Evolutionary conservation across 2,888 invertebrate genomes (phyloP).

Genomic region (Eupithecia subfuscata): DNA sequence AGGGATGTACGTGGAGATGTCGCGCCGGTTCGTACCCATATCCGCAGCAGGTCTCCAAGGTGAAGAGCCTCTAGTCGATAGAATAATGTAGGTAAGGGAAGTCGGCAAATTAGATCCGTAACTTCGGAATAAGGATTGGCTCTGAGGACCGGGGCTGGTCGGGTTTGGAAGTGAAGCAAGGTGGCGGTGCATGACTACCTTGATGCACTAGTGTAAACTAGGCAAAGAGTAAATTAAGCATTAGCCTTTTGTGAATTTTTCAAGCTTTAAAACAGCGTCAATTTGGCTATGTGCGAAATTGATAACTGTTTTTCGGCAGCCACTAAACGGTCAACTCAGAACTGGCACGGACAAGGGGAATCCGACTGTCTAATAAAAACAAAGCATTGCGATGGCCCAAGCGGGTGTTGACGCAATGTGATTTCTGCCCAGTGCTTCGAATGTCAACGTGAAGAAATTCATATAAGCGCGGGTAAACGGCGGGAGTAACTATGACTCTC

Average conservation of each 20-base stretch:
- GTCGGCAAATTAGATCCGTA: slow-evolving; percentile 87
- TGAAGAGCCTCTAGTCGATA: slow-evolving; percentile 86
- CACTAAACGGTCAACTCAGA: slow-evolving; percentile 72
- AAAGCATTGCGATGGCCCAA: slow-evolving; percentile 75
- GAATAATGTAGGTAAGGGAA: slow-evolving; percentile 88
- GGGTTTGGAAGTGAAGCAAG: too few relatives aligned
- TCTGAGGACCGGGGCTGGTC: slow-evolving; percentile 86
- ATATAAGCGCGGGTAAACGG: slow-evolving; percentile 86
- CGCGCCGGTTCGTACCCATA: slow-evolving; percentile 85
- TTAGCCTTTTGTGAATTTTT: too few relatives aligned
- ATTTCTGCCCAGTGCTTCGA: slow-evolving; percentile 11
- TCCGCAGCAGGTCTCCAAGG: slow-evolving; percentile 91
- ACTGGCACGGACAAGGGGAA: slow-evolving; percentile 87
- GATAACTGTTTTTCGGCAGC: too few relatives aligned
- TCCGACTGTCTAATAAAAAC: slow-evolving; percentile 88
- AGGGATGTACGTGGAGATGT: slow-evolving; percentile 63
- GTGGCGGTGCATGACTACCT: too few relatives aligned
- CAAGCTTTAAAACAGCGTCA: too few relatives aligned
- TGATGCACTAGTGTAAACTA: too few relatives aligned
- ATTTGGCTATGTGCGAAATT: too few relatives aligned
- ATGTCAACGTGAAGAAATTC: slow-evolving; percentile 67
- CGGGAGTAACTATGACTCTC: slow-evolving; percentile 72
- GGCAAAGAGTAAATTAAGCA: too few relatives aligned
- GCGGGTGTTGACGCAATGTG: slow-evolving; percentile 11
- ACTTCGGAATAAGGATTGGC: slow-evolving; percentile 89